A percentile compares a stretch with the other conserved stretches of the same genome.
Conservation (phyloP, 2,113 vertebrate genomes). For the Mirounga angustirostris region DNA sequence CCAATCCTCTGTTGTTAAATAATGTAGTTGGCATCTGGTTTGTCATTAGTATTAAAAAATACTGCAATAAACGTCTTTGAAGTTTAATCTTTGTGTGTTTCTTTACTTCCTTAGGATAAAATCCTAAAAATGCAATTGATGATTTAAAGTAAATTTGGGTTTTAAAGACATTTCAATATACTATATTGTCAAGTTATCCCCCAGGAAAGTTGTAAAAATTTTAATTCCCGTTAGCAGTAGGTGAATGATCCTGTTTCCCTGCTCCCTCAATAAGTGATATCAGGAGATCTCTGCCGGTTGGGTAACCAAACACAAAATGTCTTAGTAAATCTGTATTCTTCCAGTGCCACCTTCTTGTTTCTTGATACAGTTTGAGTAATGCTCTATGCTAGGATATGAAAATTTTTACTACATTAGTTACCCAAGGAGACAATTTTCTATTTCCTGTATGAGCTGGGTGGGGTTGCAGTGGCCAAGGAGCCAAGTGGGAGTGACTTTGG, state of each 20-base stretch:
- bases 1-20: constrained; percentile 42
- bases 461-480: neutral
- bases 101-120: constrained; percentile 58
- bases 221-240: neutral
- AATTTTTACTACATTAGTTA: neutral
- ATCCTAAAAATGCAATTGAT: constrained; percentile 20
- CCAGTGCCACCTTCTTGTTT: neutral
- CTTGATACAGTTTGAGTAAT: neutral
- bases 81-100: constrained; percentile 3
- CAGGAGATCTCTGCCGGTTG: neutral
- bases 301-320: neutral
- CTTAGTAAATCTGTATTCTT: constrained; percentile 2
- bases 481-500: neutral
- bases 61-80: neutral
- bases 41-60: constrained; percentile 56
- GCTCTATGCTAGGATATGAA: neutral
- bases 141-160: constrained; percentile 34
- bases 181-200: neutral
- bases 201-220: neutral
- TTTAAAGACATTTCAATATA: constrained; percentile 47
- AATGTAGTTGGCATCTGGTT: constrained; percentile 52
- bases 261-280: neutral
- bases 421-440: neutral
- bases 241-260: neutral
- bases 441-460: neutral